Percentiles rank a stretch among this genome's conserved stretches.
Evolutionary conservation across 2,797 vertebrate genomes (phyloP).

Genomic region (Phrynocephalus guinanensis): DNA sequence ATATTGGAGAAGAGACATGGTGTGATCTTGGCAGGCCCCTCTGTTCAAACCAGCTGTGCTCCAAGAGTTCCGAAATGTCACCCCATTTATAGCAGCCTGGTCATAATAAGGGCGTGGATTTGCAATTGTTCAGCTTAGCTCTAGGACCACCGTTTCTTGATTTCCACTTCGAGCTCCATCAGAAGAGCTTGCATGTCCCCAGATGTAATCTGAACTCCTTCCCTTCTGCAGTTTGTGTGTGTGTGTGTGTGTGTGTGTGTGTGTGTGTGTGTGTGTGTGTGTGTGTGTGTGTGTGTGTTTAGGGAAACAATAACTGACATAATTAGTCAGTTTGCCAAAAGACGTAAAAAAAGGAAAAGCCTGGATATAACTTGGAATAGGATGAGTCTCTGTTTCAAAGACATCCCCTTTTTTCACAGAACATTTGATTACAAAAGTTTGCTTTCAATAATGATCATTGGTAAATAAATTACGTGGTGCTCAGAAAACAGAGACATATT

Average conservation of each 20-base stretch:
- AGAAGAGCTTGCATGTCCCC: background rate
- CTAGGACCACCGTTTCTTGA: background rate
- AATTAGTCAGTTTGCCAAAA: background rate
- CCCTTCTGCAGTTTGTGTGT: background rate
- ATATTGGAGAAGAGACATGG: background rate
- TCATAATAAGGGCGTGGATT: background rate
- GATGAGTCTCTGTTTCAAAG: background rate
- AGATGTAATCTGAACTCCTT: background rate
- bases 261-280: too few relatives aligned
- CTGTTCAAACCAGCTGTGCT: background rate
- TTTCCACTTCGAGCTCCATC: background rate
- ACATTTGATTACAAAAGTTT: too few relatives aligned
- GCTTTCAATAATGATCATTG: too few relatives aligned
- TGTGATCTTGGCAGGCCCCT: background rate
- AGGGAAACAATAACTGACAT: background rate
- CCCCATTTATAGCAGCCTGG: background rate
- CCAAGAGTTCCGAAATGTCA: background rate
- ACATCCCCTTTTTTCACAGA: too few relatives aligned
- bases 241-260: too few relatives aligned
- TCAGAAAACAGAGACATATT: too few relatives aligned
- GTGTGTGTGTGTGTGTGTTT: too few relatives aligned
- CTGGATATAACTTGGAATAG: background rate
- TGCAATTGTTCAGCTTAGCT: background rate
- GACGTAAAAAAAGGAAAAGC: background rate
- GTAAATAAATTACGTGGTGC: too few relatives aligned